These are phyloP conservation scores for Morinoia aosen DNA, from an alignment of 2,888 invertebrate species.

Conservation along the genomic window DNA sequence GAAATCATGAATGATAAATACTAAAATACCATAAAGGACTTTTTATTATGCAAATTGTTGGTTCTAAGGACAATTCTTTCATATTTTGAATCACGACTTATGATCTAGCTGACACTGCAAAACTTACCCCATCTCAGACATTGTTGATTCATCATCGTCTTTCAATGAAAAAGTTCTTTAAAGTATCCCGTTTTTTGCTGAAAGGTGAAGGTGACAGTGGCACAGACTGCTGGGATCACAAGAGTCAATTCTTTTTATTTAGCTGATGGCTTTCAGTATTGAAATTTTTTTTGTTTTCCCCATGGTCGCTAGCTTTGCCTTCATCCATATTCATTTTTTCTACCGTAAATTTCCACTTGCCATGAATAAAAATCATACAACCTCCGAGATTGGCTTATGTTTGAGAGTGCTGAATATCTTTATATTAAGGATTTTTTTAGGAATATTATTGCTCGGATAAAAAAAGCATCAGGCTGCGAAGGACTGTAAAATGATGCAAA, in stretches of 20 bases:
- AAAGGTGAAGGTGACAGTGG: background rate
- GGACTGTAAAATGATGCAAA: background rate
- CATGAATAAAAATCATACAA: background rate
- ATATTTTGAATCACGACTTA: background rate
- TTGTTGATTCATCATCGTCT: background rate
- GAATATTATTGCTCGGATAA: background rate
- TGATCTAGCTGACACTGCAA: background rate
- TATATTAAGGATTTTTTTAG: background rate
- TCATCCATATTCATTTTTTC: background rate
- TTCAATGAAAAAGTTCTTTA: background rate
- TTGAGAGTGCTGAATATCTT: background rate
- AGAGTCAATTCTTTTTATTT: background rate
- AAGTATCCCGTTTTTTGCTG: background rate
- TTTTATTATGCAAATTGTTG: background rate
- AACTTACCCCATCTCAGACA: background rate
- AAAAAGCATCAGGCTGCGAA: background rate
- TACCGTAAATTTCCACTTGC: background rate
- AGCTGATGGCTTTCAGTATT: background rate
- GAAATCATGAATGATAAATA: background rate
- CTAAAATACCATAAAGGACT: background rate
- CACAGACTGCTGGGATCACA: no score
- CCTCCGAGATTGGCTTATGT: background rate
- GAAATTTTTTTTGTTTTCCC: background rate
- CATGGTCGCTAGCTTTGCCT: background rate
- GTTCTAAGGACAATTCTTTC: background rate